These are phyloP conservation scores for Leptinotarsa texana DNA, from an alignment of 1,140 invertebrate genomes.

Conservation along the genomic window DNA sequence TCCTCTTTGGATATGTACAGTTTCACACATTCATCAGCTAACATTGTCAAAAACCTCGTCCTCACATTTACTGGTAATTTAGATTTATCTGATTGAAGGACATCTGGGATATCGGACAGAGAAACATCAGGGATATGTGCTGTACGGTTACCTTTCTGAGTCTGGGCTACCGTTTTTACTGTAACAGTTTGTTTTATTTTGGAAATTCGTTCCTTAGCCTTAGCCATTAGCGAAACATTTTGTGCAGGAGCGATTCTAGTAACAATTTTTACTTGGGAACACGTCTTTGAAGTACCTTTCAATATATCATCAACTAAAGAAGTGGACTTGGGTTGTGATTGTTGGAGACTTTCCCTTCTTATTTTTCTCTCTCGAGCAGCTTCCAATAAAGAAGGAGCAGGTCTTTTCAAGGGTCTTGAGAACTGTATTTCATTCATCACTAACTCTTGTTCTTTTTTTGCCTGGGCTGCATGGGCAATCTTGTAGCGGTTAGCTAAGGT, in stretches of 20 bases:
- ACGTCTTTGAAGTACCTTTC: slow-evolving; percentile 39
- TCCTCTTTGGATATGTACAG: slow-evolving; percentile 72
- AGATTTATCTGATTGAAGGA: slow-evolving; percentile 72
- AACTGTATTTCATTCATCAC: slow-evolving; percentile 47
- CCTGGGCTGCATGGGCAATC: slow-evolving; percentile 44
- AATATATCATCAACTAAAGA: slow-evolving; percentile 47
- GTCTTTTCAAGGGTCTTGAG: slow-evolving; percentile 27
- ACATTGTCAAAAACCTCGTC: slow-evolving; percentile 81
- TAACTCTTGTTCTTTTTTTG: slow-evolving; percentile 46
- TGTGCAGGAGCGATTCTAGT: slow-evolving; percentile 65
- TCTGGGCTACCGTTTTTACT: slow-evolving; percentile 67
- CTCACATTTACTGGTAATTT: slow-evolving; percentile 84
- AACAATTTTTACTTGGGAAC: neutral
- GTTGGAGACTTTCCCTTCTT: slow-evolving; percentile 20
- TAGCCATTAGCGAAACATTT: slow-evolving; percentile 63
- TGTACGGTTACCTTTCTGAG: slow-evolving; percentile 68
- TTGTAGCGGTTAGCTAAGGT: slow-evolving; percentile 50
- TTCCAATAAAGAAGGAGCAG: slow-evolving; percentile 38
- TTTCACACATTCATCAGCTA: slow-evolving; percentile 85
- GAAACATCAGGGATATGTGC: slow-evolving; percentile 67
- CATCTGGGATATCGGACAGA: slow-evolving; percentile 57
- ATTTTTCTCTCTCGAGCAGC: slow-evolving; percentile 40
- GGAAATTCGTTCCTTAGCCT: slow-evolving; percentile 63
- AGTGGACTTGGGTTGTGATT: slow-evolving; percentile 6
- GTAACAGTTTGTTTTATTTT: slow-evolving; percentile 54